A percentile compares a stretch with the other conserved stretches of the same genome.
Evolutionary conservation across 35 echinoderm and acorn worm genomes (phyloP).

Genomic region (Eucidaris tribuloides): DNA sequence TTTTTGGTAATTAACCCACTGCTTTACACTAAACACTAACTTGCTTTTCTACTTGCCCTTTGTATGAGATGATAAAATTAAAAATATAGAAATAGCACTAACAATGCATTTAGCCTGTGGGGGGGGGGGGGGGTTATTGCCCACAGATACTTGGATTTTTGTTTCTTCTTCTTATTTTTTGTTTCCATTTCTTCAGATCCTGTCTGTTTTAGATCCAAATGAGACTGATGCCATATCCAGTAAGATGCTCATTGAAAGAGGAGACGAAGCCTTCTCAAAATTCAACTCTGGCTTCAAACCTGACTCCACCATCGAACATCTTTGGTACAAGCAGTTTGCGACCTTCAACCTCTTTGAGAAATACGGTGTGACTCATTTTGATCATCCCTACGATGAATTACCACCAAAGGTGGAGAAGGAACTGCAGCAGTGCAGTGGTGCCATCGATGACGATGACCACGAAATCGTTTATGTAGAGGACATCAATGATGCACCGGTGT

Average conservation of each 20-base stretch:
- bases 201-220: background rate
- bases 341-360: background rate
- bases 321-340: slow-evolving; percentile 21
- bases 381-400: background rate
- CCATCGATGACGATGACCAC: background rate
- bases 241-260: background rate
- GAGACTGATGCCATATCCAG: background rate
- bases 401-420: background rate
- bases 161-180: background rate
- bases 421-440: background rate
- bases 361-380: background rate
- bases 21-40: background rate
- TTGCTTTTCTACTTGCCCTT: background rate
- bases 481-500: background rate
- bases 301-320: slow-evolving; percentile 6
- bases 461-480: background rate
- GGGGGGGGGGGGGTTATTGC: background rate
- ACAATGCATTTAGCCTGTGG: background rate
- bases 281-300: background rate
- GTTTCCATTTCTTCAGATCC: background rate
- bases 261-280: slow-evolving; percentile 6
- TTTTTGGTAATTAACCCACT: background rate
- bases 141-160: background rate
- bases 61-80: background rate
- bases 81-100: background rate